phyloP scores from a whole-genome alignment of 2,113 vertebrate genomes.

The Embiotoca jacksoni region DNA sequence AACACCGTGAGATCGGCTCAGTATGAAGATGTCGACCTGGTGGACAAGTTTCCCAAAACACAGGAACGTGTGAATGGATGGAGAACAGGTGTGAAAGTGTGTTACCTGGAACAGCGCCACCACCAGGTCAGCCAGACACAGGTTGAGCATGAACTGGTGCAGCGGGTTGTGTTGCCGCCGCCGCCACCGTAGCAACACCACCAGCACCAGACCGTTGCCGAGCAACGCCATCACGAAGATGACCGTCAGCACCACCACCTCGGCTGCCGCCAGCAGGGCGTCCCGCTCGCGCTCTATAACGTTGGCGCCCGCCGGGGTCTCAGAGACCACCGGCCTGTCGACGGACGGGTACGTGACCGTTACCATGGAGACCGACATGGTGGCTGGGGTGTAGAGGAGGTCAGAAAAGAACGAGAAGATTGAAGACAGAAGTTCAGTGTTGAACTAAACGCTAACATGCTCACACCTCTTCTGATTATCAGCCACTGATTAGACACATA shows the following conservation, averaged over 20 bases:
- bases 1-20: no score
- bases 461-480: no score
- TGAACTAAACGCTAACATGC: no score
- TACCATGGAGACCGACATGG: slow-evolving; percentile 57
- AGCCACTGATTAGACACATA: no score
- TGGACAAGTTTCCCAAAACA: no score
- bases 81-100: not conserved
- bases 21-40: no score
- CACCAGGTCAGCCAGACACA: slow-evolving; percentile 89
- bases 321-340: slow-evolving; percentile 21
- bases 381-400: slow-evolving; percentile 7
- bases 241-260: slow-evolving; percentile 85
- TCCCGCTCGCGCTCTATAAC: slow-evolving; percentile 75
- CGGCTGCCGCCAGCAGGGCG: slow-evolving; percentile 82
- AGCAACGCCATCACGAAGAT: slow-evolving; percentile 85
- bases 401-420: not conserved
- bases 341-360: slow-evolving; percentile 48
- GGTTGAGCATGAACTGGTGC: slow-evolving; percentile 90
- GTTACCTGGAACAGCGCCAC: slow-evolving; percentile 89
- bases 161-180: slow-evolving; percentile 85
- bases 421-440: not conserved
- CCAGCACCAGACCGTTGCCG: slow-evolving; percentile 88
- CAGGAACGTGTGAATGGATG: no score
- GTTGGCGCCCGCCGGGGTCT: slow-evolving; percentile 26
- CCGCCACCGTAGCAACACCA: slow-evolving; percentile 80